These are phyloP conservation scores for Antheraea mylitta DNA, from an alignment of 1,140 invertebrate genomes.

Conservation along the genomic window DNA sequence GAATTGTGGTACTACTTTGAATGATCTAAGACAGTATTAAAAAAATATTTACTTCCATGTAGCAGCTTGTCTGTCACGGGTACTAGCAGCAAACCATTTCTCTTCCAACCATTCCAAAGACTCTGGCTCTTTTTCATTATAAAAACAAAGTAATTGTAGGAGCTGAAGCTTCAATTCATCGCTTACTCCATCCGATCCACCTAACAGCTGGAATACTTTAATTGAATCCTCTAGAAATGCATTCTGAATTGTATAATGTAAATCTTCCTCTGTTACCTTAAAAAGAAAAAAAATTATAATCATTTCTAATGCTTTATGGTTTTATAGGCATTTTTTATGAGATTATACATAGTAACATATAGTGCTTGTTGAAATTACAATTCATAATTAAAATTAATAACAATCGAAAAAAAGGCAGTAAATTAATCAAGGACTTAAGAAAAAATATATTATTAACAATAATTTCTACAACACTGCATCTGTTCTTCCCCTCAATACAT, in stretches of 20 bases:
- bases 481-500: too few relatives aligned
- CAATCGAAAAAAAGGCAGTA: too few relatives aligned
- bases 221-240: constrained; percentile 84
- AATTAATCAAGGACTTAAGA: too few relatives aligned
- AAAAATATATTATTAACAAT: too few relatives aligned
- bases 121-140: constrained; percentile 84
- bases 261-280: constrained; percentile 81
- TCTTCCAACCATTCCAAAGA: constrained; percentile 87
- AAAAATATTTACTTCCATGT: constrained; percentile 84
- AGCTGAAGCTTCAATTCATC: constrained; percentile 83
- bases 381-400: too few relatives aligned
- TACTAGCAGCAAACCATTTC: constrained; percentile 83
- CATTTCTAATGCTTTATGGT: too few relatives aligned
- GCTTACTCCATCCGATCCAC: constrained; percentile 80
- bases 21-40: too few relatives aligned
- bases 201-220: constrained; percentile 86
- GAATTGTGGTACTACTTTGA: too few relatives aligned
- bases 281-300: constrained; percentile 15
- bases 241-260: constrained; percentile 83
- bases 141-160: constrained; percentile 91
- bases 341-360: too few relatives aligned
- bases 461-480: too few relatives aligned
- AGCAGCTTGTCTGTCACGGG: constrained; percentile 79
- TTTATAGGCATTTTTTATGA: too few relatives aligned
- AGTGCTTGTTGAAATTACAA: too few relatives aligned